Conservation (phyloP, 2,888 invertebrate species). For the Fragum sueziense region DNA sequence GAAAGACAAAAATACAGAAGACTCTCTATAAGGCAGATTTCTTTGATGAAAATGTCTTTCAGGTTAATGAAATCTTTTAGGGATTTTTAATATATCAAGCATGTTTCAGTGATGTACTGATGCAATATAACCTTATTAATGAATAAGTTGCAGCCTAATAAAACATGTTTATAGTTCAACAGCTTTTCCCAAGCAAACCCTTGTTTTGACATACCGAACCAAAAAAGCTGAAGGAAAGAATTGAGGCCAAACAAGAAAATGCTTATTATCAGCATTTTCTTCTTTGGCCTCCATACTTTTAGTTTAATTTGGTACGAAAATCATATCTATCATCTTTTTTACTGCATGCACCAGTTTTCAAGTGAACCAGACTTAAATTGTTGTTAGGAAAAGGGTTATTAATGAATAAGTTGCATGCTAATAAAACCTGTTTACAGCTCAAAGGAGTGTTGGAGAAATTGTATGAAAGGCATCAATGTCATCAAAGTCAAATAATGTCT, state of each 20-base stretch:
- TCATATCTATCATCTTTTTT: too few relatives aligned
- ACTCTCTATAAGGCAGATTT: too few relatives aligned
- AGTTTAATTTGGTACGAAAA: too few relatives aligned
- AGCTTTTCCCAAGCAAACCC: background rate
- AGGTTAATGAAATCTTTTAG: background rate
- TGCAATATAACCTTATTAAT: too few relatives aligned
- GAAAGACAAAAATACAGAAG: too few relatives aligned
- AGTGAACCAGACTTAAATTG: too few relatives aligned
- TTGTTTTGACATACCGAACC: background rate
- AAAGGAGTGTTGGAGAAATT: background rate
- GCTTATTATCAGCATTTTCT: background rate
- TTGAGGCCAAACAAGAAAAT: background rate
- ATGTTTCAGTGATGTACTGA: background rate
- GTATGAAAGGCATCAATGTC: background rate
- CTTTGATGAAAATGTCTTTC: background rate
- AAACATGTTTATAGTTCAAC: background rate
- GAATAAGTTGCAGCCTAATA: background rate
- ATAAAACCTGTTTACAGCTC: background rate
- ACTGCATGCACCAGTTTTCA: too few relatives aligned
- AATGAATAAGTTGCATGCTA: background rate
- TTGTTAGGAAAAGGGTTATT: background rate
- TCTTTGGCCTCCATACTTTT: background rate
- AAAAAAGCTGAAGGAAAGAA: background rate
- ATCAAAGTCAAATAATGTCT: background rate
- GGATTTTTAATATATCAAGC: background rate